Base-by-base conservation (phyloP, 2,888 invertebrate genomes). In the Salpingus planirostris region DNA sequence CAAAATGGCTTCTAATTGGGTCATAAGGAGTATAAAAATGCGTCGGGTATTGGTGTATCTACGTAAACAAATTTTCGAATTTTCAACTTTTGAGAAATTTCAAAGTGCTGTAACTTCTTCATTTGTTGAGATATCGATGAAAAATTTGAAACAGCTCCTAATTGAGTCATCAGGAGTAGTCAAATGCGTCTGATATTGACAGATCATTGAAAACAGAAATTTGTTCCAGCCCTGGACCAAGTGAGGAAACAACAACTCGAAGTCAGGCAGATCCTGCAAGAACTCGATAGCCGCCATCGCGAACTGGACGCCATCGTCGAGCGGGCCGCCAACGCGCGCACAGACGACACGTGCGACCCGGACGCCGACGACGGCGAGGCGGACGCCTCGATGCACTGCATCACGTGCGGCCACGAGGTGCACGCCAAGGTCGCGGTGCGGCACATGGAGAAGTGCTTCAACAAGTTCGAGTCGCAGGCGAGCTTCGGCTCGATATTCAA, bases 391-490 rank as follows among this genome's bases (percentile, higher is more conserved):
- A 87, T 91, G 74, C 91, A 91, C 61, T 97, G 97, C 63, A 89
- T 96, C 15, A 95, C 95, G 0, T 97, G 97, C 65, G 96, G 96
- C 0, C 90, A 90, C 60, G 95, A 96, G 68, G 85, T 96, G 38
- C 86, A 89, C 60, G 86, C 90, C 1, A 78, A 84, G 31, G 86
- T 88, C 0, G 95, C 93, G 0, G 78, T 95, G 11, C 88, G 89
- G 52, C 97, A 97, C 57, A 92, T 97, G 91, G 96, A 95, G 67
- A 92, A 92, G 61, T 97, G 96, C 62, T 97, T 93, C 64, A 85
- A 90, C 46, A 96, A 96, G 76, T 91, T 92, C 63, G 97, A 97
- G 64, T 90, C 92, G 26, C 93, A 96, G 66, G 89, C 95, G 2
- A 92, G 93, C 0, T 96, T 95, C 64, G 95, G 95, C 7, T 93